Evolutionary conservation across 2,888 invertebrate genomes (phyloP), one percentile per base, ranked within the genome.

Genomic region (Synanthedon andrenaeformis): DNA sequence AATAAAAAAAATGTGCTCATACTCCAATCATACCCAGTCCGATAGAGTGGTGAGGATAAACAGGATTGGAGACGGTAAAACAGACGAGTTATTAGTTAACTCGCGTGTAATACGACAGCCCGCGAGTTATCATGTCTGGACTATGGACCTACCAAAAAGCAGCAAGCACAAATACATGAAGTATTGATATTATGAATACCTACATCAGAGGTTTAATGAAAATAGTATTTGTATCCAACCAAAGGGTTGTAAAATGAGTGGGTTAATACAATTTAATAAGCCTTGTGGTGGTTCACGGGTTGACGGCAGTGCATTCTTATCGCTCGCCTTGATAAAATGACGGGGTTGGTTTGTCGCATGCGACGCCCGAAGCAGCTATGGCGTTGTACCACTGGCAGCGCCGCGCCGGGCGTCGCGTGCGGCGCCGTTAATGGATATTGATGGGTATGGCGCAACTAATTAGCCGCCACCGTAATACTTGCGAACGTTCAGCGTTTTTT

Each of bases 341-440:
- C 69, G 69, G 75, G 71, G 77, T 74, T 72, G 68, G 74, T 69
- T 66, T 67, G 69, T 64, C 71, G 69, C 66, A 65, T 58, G 65
- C 62, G 67, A 55, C 59, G 49, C 54, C 54, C 63, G 55, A 57
- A 59, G 58, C 54, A 51, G 54, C 54, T 52, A 65, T 59, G 62
- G 59, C 62, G 63, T 52, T 58, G 62, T 56, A 64, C 23, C 23
- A 23, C 23, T 1, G 23, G 23, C 5, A 23, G 23, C 23, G 23
- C 23, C 23, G 5, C 65, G 66, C 54, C 63, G 59, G 68, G 60
- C 71, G 76, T 85, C 79, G 86, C 85, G 86, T 85, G 86, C 71
- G 83, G 84, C 83, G 84, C 84, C 84, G 65, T 72, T 86, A 85
- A 86, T 85, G 83, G 84, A 84, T 83, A 86, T 87, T 83, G 86